Evolutionary conservation across 2,888 invertebrate species (phyloP), one percentile per base, ranked within the genome.

Genomic region (Synanthedon myopaeformis): DNA sequence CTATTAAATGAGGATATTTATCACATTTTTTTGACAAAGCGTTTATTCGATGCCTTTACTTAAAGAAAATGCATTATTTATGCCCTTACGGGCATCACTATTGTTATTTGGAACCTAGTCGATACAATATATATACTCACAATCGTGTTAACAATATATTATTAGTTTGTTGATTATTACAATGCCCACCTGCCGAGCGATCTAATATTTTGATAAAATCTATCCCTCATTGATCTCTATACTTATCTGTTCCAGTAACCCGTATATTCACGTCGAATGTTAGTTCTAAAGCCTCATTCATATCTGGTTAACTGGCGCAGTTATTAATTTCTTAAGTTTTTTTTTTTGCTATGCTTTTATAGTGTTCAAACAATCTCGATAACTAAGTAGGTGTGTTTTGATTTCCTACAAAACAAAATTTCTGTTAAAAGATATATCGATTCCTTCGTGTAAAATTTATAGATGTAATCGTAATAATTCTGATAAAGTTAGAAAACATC

Each of bases 191-290:
- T 71, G 81, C 79, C 75, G 80, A 58, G 78, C 75, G 75, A 78
- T 80, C 73, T 72, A 79, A 80, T 45, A 45, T 77, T 82, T 77
- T 68, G 80, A 82, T 83, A 76, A 66, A 73, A 77, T 76, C 74
- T 67, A 69, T 72, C 73, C 68, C 65, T 66, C 59, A 57, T 63
- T 57, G 63, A 73, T 72, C 74, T 67, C 61, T 42, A 41, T 49
- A 50, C 65, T 66, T 68, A 79, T 76, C 72, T 79, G 77, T 60
- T 73, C 82, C 58, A 76, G 73, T 82, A 70, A 81, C 79, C 79
- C 64, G 70, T 73, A 73, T 75, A 76, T 70, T 74, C 70, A 70
- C 71, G 70, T 69, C 67, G 59, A 67, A 70, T 69, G 62, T 61
- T 65, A 65, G 64, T 65, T 65, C 62, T 74, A 78, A 76, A 69